A percentile compares a stretch with the other conserved stretches of the same genome.
Conservation (phyloP, 2,888 invertebrate genomes). For the Dugesia japonica region DNA sequence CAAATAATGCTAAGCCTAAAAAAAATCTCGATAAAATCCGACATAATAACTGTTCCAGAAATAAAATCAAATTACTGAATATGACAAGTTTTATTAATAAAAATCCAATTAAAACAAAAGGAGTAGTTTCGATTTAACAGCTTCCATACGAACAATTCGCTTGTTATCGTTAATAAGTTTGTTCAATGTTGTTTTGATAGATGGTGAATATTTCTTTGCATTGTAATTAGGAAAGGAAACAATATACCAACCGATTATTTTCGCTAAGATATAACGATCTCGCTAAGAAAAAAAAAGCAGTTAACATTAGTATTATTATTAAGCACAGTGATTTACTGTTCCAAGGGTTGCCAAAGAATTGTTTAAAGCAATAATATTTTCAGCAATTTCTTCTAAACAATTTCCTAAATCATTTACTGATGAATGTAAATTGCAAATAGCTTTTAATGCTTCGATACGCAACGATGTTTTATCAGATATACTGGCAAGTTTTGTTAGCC, state of each 20-base stretch:
- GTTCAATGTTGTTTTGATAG: background rate
- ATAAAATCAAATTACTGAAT: too few relatives aligned
- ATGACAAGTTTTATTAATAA: too few relatives aligned
- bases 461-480: background rate
- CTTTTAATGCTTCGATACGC: background rate
- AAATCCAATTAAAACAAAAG: background rate
- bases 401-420: background rate
- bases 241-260: background rate
- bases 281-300: background rate
- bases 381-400: background rate
- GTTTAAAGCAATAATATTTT: background rate
- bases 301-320: too few relatives aligned
- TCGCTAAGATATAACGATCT: background rate
- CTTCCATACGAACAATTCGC: background rate
- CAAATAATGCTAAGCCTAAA: too few relatives aligned
- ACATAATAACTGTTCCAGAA: too few relatives aligned
- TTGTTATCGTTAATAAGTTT: background rate
- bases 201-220: background rate
- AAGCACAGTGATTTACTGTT: too few relatives aligned
- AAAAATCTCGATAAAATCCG: too few relatives aligned
- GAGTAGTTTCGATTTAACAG: background rate
- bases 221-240: background rate
- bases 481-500: background rate
- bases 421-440: background rate
- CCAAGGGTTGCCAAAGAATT: background rate